These are phyloP conservation scores for Myotis myotis DNA, from an alignment of 2,797 vertebrate genomes.

Conservation along the genomic window DNA sequence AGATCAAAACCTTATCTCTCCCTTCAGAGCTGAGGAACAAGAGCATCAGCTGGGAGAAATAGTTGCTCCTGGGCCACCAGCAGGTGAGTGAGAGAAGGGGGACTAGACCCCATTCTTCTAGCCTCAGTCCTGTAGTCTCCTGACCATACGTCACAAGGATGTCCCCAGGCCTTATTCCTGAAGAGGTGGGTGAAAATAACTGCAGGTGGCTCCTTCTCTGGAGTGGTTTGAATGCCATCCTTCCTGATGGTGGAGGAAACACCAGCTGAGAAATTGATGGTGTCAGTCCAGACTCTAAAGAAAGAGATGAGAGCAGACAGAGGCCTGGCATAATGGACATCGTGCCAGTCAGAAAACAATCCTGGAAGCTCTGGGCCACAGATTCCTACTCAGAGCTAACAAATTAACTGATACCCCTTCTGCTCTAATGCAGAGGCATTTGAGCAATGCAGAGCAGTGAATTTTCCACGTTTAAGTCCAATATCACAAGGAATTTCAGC, in stretches of 20 bases:
- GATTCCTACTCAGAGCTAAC: constrained; percentile 39
- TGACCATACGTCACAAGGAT: neutral
- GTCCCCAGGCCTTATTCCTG: neutral
- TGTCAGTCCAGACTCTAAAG: neutral
- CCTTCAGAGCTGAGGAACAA: neutral
- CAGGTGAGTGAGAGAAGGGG: neutral
- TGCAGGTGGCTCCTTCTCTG: neutral
- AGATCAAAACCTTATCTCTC: neutral
- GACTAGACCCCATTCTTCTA: neutral
- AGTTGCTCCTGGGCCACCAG: too few species aligned
- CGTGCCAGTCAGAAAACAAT: neutral
- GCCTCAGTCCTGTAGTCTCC: neutral
- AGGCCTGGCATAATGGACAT: neutral
- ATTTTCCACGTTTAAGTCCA: constrained; percentile 69
- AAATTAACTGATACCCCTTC: constrained; percentile 59
- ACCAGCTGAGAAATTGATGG: neutral
- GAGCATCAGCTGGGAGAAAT: neutral
- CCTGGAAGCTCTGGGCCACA: neutral
- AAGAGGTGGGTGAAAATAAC: neutral
- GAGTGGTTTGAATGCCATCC: neutral
- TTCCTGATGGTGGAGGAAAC: neutral
- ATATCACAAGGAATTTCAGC: constrained; percentile 69
- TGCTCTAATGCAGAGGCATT: constrained; percentile 71
- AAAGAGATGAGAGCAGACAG: neutral
- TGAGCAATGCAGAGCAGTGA: constrained; percentile 69